Base-by-base conservation (phyloP, 1,140 invertebrate genomes). In the Drosophila mayri region DNA sequence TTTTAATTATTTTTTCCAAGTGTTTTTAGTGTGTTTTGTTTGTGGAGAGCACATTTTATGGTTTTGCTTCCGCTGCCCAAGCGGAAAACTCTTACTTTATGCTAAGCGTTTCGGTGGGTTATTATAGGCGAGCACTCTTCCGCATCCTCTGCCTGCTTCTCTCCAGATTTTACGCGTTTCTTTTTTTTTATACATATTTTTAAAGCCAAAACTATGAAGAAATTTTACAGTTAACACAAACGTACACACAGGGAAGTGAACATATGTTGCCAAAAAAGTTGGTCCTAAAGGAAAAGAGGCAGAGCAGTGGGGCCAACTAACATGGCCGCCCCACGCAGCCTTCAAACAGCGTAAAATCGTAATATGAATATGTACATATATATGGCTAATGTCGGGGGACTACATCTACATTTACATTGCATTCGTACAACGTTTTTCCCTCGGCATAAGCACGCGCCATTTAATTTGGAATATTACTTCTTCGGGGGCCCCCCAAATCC, bases 71-170 rank as follows among this genome's bases (percentile, higher is more conserved):
- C 83, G 83, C 74, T 80, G 81, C 66, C 76, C 84, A 76, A 88
- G 84, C 83, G 83, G 75, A 87, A 86, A 85, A 87, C 77, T 82
- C 76, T 79, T 70, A 87, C 68, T 82, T 79, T 84, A 80, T 81
- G 81, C 81, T 68, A 85, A 81, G 60, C 70, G 76, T 63, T 80
- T 72, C 60, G 63, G 63, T 79, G 38, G 59, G 72, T 76, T 64
- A 80, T 80, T 61, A 83, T 85, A 63, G 65, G 41, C 58, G 54
- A 62, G 58, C 71, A 49, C 49, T 67, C 81, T 64, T 83, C 59
- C 28, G 28, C 58, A 44, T 70, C 37, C 38, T 11, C 52, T 60
- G 30, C 52, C 58, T 44, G 55, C 38, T 61, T 10, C 35, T 37
- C 41, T 65, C 74, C 63, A 30, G 58, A 79, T 86, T 72, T 82